Base-by-base conservation (phyloP, 1,140 invertebrate genomes). In the Gyrodactylus bullatarudis region DNA sequence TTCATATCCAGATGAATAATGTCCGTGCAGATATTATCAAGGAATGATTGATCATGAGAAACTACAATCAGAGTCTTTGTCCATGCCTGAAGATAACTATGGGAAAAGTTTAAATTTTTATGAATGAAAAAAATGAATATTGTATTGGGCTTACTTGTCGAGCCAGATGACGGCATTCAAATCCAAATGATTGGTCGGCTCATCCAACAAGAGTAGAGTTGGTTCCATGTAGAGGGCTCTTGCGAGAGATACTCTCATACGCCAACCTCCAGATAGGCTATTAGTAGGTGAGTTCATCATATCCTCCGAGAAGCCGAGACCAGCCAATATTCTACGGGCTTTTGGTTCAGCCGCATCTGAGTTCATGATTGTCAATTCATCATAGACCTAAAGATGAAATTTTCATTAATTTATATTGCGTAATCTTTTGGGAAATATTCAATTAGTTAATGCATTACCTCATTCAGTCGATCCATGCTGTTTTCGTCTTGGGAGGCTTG, bases 81-180 rank as follows among this genome's bases (percentile, higher is more conserved):
- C 93, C 93, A 99, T 0, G 84, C 85, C 84, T 96, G 91, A 20
- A 98, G 82, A 81, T 96, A 96, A 79, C 86, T 87, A 76, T 73
- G 78, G 77, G 54, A 72, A 34, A 69, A n/a, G 21, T 23, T 20
- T 22, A 73, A 23, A 1, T 73, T 23, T 2, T 73, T 73, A 74
- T 21, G 2, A 22, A 21, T 70, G n/a, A 22, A 34, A 22, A 54
- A 1, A 27, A 54, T 16, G 23, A n/a, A 54, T n/a, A 54, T n/a
- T 2, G 54, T 74, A 2, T 25, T 21, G 23, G 1, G 22, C n/a
- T 22, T 82, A 88, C 86, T 96, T 95, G 78, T 98, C 93, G 19
- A 98, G 83, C 94, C 94, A 99, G 84, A 97, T 97, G 71, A 97
- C 93, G 76, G 93, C 93, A 80, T 97, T 95, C 22, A 97, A 83